Evolutionary conservation across 2,113 vertebrate species (phyloP).

Genomic region (Chauna torquata): DNA sequence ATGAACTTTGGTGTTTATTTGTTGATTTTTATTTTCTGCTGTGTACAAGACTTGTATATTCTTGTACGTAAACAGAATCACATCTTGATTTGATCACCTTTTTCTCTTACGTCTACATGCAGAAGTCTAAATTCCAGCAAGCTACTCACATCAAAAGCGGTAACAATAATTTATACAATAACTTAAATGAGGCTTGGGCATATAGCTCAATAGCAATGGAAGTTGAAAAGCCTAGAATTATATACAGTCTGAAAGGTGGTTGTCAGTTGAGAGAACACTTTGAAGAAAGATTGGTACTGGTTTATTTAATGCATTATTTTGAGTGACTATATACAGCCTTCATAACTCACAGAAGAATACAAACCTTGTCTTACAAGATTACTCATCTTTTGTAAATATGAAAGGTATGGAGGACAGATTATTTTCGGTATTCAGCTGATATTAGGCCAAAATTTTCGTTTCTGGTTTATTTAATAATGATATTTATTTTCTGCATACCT

Average conservation of each 20-base stretch:
- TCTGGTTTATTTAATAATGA: neutral
- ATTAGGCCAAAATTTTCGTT: neutral
- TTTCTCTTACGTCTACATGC: neutral
- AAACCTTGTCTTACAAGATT: neutral
- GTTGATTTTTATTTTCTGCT: neutral
- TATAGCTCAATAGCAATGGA: neutral
- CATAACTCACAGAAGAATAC: neutral
- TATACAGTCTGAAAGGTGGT: neutral
- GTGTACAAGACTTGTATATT: neutral
- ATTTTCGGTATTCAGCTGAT: neutral
- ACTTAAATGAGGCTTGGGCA: neutral
- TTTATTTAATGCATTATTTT: neutral
- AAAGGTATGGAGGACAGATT: neutral
- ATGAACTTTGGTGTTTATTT: neutral
- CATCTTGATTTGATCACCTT: neutral
- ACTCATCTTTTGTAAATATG: neutral
- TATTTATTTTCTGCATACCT: neutral
- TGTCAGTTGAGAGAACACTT: neutral
- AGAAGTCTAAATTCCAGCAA: neutral
- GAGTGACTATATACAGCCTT: neutral
- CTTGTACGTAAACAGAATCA: neutral
- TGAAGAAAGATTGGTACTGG: neutral
- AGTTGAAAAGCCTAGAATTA: neutral
- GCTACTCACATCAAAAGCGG: neutral
- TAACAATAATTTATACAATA: neutral